Evolutionary conservation across 30 jellyfish, hydroid and myxozoan species (phyloP).

Genomic region (Hydractinia echinata): DNA sequence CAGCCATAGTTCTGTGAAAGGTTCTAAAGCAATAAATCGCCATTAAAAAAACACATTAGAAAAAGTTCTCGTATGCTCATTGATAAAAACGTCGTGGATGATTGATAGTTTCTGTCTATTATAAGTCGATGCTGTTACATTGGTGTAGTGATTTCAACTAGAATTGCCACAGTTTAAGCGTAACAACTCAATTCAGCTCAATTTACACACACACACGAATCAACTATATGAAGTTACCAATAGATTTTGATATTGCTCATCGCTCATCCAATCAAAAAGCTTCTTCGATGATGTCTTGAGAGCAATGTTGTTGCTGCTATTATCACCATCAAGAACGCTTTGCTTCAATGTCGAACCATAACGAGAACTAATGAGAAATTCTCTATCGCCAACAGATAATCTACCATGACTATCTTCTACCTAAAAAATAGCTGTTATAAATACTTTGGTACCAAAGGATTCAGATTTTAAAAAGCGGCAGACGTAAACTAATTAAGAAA

Average conservation of each 20-base stretch:
- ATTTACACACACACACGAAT: no score
- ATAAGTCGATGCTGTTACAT: no score
- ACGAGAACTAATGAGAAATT: conserved; percentile 67
- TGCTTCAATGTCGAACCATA: conserved; percentile 61
- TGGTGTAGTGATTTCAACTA: no score
- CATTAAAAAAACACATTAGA: background rate
- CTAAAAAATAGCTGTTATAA: background rate
- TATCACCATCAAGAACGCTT: conserved; percentile 33
- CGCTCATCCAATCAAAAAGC: conserved; percentile 87
- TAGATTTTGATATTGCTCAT: conserved; percentile 75
- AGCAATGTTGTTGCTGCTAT: conserved; percentile 40
- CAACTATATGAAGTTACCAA: conserved; percentile 29
- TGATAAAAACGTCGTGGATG: no score
- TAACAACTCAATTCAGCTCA: no score
- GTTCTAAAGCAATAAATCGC: conserved; percentile 32
- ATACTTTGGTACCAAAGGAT: background rate
- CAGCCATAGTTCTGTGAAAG: conserved; percentile 72
- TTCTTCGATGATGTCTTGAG: conserved; percentile 55
- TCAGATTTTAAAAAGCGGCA: no score
- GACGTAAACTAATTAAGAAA: no score
- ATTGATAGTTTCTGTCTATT: no score
- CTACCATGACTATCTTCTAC: conserved; percentile 49
- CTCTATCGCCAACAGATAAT: conserved; percentile 61
- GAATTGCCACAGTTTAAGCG: no score
- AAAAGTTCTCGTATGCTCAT: no score